Evolutionary conservation across 2,797 vertebrate genomes (phyloP).

Genomic region (Schizothorax lantsangensis): DNA sequence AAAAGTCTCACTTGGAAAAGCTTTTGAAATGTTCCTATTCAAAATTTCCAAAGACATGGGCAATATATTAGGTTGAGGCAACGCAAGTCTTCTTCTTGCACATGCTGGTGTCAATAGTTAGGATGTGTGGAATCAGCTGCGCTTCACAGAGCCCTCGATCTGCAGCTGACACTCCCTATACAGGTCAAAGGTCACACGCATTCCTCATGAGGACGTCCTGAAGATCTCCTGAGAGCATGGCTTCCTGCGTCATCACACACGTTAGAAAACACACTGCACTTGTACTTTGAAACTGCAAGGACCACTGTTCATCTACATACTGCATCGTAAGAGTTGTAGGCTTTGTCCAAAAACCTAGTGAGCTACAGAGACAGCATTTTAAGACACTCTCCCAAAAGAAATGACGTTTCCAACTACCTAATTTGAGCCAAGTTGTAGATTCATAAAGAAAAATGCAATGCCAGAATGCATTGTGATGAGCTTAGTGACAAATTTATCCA

Average conservation of each 20-base stretch:
- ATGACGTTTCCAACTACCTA: background rate
- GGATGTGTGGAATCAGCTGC: conserved; percentile 58
- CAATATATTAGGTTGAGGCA: background rate
- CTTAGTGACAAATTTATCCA: background rate
- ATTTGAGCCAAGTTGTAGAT: background rate
- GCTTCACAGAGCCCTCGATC: conserved; percentile 35
- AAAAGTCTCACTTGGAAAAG: background rate
- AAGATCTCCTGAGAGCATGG: conserved; percentile 60
- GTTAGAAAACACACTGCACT: conserved; percentile 16
- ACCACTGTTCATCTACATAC: background rate
- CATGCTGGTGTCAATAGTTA: conserved; percentile 24
- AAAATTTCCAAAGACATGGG: background rate
- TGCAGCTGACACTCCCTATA: conserved; percentile 47
- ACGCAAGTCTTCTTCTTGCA: background rate
- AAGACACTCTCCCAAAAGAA: background rate
- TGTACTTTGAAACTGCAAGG: background rate
- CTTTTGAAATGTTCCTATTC: background rate
- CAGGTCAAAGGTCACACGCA: conserved; percentile 61
- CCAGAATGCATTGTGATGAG: background rate
- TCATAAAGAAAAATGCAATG: background rate
- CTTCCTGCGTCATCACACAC: conserved; percentile 13
- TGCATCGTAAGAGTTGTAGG: background rate
- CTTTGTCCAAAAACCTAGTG: background rate
- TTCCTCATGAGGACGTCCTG: conserved; percentile 72
- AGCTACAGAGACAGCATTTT: background rate